Conservation (phyloP, 2,888 invertebrate genomes). For the Eumacrocentrus americanus region DNA sequence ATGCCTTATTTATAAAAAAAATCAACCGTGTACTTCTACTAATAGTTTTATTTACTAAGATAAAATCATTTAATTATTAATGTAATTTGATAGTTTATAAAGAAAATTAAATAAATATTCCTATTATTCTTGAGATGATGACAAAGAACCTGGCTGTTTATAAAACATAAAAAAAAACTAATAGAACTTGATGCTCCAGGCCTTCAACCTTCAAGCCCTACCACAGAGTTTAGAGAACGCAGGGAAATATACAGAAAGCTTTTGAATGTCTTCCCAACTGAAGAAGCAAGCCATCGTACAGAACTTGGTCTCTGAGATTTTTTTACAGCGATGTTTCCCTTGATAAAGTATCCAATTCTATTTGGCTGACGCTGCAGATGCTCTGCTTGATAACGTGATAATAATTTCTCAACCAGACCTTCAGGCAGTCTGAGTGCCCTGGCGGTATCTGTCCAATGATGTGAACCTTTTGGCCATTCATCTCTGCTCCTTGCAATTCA, state of each 20-base stretch:
- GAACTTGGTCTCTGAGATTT: conserved; percentile 73
- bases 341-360: conserved; percentile 89
- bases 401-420: conserved; percentile 95
- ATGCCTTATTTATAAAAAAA: too few species aligned
- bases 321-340: conserved; percentile 81
- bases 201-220: too few species aligned
- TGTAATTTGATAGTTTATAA: too few species aligned
- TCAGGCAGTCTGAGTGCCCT: conserved; percentile 89
- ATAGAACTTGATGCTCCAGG: too few species aligned
- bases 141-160: too few species aligned
- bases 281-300: conserved; percentile 72
- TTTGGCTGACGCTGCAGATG: conserved; percentile 68
- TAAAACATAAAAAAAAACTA: too few species aligned
- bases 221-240: conserved; percentile 72
- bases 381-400: conserved; percentile 84
- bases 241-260: conserved; percentile 73
- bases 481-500: conserved; percentile 91
- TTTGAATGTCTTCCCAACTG: conserved; percentile 86
- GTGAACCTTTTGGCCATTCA: conserved; percentile 93
- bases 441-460: conserved; percentile 97
- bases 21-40: too few species aligned
- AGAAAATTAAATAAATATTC: too few species aligned
- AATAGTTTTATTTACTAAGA: too few species aligned
- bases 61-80: too few species aligned
- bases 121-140: too few species aligned